Conservation (phyloP, 2,113 vertebrate genomes). For the Sceloporus undulatus region DNA sequence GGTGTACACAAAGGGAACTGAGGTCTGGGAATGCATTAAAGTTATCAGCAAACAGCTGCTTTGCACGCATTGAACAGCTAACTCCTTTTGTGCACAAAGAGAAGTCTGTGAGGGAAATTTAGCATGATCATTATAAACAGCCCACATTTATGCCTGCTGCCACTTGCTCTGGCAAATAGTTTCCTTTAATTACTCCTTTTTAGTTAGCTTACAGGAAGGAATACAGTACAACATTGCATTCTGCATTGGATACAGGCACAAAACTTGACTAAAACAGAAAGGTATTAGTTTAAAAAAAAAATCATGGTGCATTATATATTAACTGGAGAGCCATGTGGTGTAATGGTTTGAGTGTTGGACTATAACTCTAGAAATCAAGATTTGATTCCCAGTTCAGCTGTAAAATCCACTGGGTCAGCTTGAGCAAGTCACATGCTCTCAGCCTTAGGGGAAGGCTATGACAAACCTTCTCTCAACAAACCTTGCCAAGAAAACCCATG, state of each 20-base stretch:
- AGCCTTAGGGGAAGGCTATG: no score
- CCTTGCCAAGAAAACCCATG: no score
- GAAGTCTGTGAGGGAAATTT: not conserved
- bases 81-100: not conserved
- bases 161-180: constrained; percentile 12
- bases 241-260: not conserved
- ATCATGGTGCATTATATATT: no score
- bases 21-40: not conserved
- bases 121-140: not conserved
- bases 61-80: not conserved
- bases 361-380: no score
- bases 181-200: not conserved
- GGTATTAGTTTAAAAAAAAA: no score
- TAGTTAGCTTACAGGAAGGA: constrained; percentile 4
- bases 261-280: not conserved
- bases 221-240: not conserved
- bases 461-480: no score
- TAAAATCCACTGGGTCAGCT: no score
- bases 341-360: no score
- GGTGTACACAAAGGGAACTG: not conserved
- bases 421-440: no score
- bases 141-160: not conserved
- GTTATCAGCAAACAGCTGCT: not conserved
- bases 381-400: no score
- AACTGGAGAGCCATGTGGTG: no score